A percentile compares a stretch with the other conserved stretches of the same genome.
These are phyloP conservation scores for Myripristis murdjan DNA, from an alignment of 2,797 vertebrate species.

Conservation along the genomic window DNA sequence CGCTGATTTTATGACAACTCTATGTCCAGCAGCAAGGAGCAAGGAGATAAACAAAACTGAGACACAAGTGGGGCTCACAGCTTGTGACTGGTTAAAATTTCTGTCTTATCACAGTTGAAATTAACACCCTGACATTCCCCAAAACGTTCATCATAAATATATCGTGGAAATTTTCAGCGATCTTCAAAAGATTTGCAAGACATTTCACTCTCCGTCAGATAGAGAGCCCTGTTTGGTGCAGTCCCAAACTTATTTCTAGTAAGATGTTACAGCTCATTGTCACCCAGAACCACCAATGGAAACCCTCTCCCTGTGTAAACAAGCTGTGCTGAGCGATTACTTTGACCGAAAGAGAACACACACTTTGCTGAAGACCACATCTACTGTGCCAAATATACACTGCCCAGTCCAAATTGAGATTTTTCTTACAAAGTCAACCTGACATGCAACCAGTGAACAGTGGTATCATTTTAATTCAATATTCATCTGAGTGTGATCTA, in stretches of 20 bases:
- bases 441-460: conserved; percentile 71
- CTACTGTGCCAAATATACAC: conserved; percentile 47
- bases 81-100: conserved; percentile 10
- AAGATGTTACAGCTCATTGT: background rate
- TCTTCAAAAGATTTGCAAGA: background rate
- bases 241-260: conserved; percentile 6
- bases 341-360: conserved; percentile 39
- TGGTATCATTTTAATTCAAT: conserved; percentile 51
- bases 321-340: conserved; percentile 29
- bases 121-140: background rate
- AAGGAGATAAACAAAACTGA: conserved; percentile 33
- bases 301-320: conserved; percentile 37
- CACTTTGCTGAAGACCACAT: conserved; percentile 74
- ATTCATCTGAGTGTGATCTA: conserved; percentile 57
- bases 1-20: conserved; percentile 31
- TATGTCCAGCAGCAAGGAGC: conserved; percentile 64
- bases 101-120: conserved; percentile 1
- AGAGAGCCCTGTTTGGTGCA: conserved; percentile 14
- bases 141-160: conserved; percentile 9
- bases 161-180: conserved; percentile 10
- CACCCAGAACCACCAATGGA: conserved; percentile 44
- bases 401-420: conserved; percentile 65
- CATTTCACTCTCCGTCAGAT: conserved; percentile 9
- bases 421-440: conserved; percentile 37
- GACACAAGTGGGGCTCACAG: conserved; percentile 36